These are phyloP conservation scores for Stigmatopora nigra DNA, from an alignment of 2,113 vertebrate genomes.

Conservation along the genomic window DNA sequence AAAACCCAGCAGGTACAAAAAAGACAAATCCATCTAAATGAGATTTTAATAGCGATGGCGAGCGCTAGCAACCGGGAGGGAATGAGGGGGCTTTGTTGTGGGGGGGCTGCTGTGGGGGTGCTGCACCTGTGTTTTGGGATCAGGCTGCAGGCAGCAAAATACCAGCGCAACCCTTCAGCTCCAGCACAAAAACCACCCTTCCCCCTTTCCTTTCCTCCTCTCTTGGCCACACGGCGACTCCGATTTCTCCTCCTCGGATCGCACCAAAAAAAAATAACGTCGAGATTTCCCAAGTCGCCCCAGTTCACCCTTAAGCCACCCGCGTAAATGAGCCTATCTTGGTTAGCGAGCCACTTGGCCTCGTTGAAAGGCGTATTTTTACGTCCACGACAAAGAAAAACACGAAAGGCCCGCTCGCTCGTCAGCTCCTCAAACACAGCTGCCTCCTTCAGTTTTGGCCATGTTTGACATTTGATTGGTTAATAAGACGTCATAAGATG, in stretches of 20 bases:
- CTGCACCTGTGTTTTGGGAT: constrained; percentile 68
- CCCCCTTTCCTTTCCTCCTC: constrained; percentile 8
- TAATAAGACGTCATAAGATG: neutral
- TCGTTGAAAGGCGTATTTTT: constrained; percentile 57
- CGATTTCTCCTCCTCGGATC: constrained; percentile 29
- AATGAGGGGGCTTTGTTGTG: neutral
- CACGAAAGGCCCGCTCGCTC: constrained; percentile 51
- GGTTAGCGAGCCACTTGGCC: constrained; percentile 20
- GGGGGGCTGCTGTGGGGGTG: constrained; percentile 14
- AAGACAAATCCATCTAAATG: constrained; percentile 59
- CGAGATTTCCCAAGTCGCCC: constrained; percentile 4
- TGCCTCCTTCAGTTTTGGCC: constrained; percentile 48
- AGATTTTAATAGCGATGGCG: constrained; percentile 56
- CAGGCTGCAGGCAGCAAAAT: constrained; percentile 52
- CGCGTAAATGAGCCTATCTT: constrained; percentile 35
- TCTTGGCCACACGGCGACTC: constrained; percentile 30
- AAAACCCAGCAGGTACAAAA: constrained; percentile 24
- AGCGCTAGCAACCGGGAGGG: constrained; percentile 30
- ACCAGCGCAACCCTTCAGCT: constrained; percentile 25
- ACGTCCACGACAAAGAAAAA: constrained; percentile 52
- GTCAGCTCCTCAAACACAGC: constrained; percentile 63
- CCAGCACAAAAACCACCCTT: neutral
- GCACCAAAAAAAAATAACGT: constrained; percentile 25
- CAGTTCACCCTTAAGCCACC: constrained; percentile 38
- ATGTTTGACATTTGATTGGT: constrained; percentile 27